These are phyloP conservation scores for Scaptomyza reducta DNA, from an alignment of 2,888 invertebrate genomes.

Conservation along the genomic window DNA sequence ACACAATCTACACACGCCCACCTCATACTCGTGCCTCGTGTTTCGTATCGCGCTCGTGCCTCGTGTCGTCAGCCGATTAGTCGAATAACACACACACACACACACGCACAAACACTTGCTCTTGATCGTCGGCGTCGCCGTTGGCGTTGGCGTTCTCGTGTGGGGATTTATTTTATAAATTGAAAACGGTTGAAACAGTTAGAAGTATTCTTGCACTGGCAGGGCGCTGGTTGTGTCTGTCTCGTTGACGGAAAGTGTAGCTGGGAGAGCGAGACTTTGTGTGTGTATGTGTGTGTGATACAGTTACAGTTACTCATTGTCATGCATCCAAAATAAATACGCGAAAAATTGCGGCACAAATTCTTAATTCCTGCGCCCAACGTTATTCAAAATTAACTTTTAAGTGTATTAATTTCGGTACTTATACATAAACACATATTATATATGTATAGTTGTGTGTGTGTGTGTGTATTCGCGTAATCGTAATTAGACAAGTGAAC, in stretches of 20 bases:
- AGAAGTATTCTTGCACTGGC: constrained; percentile 78
- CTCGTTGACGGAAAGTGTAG: constrained; percentile 46
- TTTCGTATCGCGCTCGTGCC: constrained; percentile 13
- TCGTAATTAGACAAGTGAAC: constrained; percentile 26
- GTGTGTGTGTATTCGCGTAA: neutral
- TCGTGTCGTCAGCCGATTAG: constrained; percentile 41
- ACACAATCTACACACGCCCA: constrained; percentile 39
- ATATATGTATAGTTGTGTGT: too few species aligned
- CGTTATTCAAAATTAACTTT: constrained; percentile 4
- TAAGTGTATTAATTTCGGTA: constrained; percentile 34
- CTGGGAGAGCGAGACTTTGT: constrained; percentile 20
- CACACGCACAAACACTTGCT: constrained; percentile 11
- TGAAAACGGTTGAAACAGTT: constrained; percentile 62
- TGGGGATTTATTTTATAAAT: constrained; percentile 65
- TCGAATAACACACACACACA: too few species aligned
- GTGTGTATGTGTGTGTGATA: neutral
- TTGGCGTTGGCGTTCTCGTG: constrained; percentile 20
- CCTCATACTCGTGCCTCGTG: constrained; percentile 17
- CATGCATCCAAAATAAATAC: constrained; percentile 3
- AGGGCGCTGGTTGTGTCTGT: constrained; percentile 71
- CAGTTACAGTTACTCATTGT: neutral
- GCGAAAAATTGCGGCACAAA: constrained; percentile 14
- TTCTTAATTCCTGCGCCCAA: constrained; percentile 9
- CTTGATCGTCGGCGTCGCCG: constrained; percentile 26
- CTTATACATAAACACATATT: constrained; percentile 20